These are phyloP conservation scores for Heterodera carotae DNA, from an alignment of 1,140 invertebrate genomes.

Conservation along the genomic window DNA sequence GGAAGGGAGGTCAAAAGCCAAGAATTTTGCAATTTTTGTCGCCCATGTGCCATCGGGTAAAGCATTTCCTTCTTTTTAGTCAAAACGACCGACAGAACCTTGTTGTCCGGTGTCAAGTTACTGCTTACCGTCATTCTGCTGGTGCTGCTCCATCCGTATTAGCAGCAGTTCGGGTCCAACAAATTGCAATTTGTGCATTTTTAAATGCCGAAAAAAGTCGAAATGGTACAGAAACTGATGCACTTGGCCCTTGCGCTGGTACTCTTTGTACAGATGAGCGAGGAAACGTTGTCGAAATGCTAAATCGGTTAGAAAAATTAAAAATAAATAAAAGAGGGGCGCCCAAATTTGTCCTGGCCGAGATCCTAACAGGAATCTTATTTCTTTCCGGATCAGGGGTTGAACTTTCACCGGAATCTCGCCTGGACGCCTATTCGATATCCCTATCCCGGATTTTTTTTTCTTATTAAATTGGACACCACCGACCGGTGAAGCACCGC, in stretches of 20 bases:
- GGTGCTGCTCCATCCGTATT: conserved; percentile 34
- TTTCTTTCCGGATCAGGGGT: no score
- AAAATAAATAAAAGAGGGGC: conserved; percentile 10
- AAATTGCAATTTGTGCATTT: conserved; percentile 49
- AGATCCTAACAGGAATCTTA: no score
- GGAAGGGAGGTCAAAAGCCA: no score
- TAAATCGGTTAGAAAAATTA: conserved; percentile 24
- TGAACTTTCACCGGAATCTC: no score
- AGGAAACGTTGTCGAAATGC: conserved; percentile 52
- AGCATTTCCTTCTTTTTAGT: no score
- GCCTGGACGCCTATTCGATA: no score
- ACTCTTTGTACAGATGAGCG: conserved; percentile 45
- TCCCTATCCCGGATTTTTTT: no score
- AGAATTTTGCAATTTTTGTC: no score
- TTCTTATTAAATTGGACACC: not conserved
- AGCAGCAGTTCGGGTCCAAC: conserved; percentile 47
- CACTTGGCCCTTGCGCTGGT: conserved; percentile 21
- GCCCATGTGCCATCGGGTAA: no score
- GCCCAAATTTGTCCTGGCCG: no score
- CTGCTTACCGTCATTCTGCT: not conserved
- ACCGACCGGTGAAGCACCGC: conserved; percentile 43
- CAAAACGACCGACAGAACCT: no score
- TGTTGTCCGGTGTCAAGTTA: not conserved
- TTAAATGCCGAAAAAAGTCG: conserved; percentile 37
- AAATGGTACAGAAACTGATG: conserved; percentile 41